Percentiles rank a stretch among this genome's conserved stretches.
These are phyloP conservation scores for Charadrius vociferus DNA, from an alignment of 2,113 vertebrate genomes.

Conservation along the genomic window DNA sequence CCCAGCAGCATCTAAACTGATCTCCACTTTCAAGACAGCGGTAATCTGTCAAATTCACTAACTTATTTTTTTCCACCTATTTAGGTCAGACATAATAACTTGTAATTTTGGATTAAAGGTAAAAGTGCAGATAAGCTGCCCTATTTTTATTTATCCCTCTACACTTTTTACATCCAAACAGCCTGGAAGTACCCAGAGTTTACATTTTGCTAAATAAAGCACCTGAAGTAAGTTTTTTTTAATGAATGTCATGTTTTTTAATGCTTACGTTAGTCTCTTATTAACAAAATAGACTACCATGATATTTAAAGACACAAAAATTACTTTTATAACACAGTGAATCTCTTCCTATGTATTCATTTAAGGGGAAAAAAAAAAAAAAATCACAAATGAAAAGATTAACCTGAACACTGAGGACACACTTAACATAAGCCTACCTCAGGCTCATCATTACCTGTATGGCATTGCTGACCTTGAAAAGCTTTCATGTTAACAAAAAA, in stretches of 20 bases:
- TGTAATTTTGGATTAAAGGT: slow-evolving; percentile 3
- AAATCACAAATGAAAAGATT: slow-evolving; percentile 49
- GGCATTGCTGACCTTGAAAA: slow-evolving; percentile 61
- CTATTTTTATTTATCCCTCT: slow-evolving; percentile 26
- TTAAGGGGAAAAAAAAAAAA: neutral
- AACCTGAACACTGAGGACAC: slow-evolving; percentile 41
- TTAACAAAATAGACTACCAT: neutral
- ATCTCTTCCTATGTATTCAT: neutral
- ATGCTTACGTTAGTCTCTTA: neutral
- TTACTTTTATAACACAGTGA: neutral
- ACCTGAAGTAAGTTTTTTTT: neutral
- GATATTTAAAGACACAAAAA: neutral
- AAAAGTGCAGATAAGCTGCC: slow-evolving; percentile 2
- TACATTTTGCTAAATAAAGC: neutral
- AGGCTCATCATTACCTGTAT: slow-evolving; percentile 24
- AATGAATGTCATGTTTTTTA: neutral
- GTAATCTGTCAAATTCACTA: neutral
- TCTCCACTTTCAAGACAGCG: neutral
- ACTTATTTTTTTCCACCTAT: neutral
- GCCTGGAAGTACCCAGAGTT: neutral
- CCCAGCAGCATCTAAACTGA: neutral
- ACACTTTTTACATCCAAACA: neutral
- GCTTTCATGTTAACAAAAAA: slow-evolving; percentile 14
- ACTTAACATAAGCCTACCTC: slow-evolving; percentile 41
- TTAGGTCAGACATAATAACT: slow-evolving; percentile 2